Percentiles rank a stretch among this genome's conserved stretches.
Conservation (phyloP, 2,888 invertebrate species). For the Cryptocheilus praepositus region DNA sequence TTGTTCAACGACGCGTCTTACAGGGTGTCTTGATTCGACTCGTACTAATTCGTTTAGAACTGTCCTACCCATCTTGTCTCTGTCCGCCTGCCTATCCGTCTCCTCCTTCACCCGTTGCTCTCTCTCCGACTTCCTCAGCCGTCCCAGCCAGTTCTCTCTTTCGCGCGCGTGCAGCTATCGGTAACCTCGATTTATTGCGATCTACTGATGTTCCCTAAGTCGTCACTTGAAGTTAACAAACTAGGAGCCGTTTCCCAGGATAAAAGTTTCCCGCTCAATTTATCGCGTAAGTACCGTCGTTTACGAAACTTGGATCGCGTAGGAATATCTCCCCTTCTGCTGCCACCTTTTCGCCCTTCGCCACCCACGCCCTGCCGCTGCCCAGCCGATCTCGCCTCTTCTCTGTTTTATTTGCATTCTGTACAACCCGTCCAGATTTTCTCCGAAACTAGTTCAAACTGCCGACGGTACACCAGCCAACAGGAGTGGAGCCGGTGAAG, state of each 20-base stretch:
- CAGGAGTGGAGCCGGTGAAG: not conserved
- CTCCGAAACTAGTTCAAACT: slow-evolving; percentile 46
- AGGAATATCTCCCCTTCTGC: slow-evolving; percentile 31
- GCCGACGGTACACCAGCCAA: slow-evolving; percentile 21
- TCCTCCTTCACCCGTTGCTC: slow-evolving; percentile 19
- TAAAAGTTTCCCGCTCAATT: slow-evolving; percentile 61
- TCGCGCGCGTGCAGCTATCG: not conserved
- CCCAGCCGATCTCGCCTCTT: slow-evolving; percentile 21
- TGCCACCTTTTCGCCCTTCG: slow-evolving; percentile 10
- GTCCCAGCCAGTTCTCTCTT: slow-evolving; percentile 17
- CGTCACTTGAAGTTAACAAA: slow-evolving; percentile 32
- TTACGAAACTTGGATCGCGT: slow-evolving; percentile 62
- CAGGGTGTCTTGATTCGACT: no score
- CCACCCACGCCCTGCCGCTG: not conserved
- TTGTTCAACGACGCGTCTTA: no score
- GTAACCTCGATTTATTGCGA: slow-evolving; percentile 14
- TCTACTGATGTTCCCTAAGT: slow-evolving; percentile 19
- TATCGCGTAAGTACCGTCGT: slow-evolving; percentile 67
- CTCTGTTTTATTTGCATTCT: slow-evolving; percentile 44
- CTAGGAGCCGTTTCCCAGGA: slow-evolving; percentile 32
- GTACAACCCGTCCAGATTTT: slow-evolving; percentile 29
- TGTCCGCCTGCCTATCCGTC: no score
- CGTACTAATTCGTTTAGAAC: no score
- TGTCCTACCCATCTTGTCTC: no score
- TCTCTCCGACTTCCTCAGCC: not conserved